phyloP scores from a whole-genome alignment of 2,113 vertebrate genomes.

The Rhea americana region DNA sequence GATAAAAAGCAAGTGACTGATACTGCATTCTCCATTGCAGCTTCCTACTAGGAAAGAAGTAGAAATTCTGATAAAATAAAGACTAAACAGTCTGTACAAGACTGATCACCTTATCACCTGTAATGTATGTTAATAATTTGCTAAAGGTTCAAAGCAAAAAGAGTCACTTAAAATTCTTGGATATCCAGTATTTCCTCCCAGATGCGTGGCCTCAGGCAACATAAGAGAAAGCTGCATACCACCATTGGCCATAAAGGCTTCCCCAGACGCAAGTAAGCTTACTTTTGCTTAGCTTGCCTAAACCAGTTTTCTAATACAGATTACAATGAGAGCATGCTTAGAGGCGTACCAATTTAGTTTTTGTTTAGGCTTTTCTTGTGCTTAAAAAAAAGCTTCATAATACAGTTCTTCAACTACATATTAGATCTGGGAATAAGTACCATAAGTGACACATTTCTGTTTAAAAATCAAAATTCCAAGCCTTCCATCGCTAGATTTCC shows the following conservation, averaged over 20 bases:
- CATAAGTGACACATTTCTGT: rapidly evolving
- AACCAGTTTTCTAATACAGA: neutral
- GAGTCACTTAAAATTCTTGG: neutral
- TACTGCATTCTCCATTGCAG: conserved; percentile 61
- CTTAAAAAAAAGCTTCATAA: neutral
- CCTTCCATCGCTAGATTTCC: neutral
- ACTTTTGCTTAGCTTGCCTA: neutral
- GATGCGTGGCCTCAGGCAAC: neutral
- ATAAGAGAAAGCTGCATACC: neutral
- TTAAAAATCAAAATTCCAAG: neutral
- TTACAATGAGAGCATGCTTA: neutral
- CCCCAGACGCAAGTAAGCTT: neutral
- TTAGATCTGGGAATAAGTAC: rapidly evolving
- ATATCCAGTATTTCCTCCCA: neutral
- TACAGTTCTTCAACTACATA: neutral
- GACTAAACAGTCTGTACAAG: neutral
- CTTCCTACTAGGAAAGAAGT: conserved; percentile 21
- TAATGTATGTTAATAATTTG: rapidly evolving
- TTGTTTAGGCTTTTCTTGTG: rapidly evolving
- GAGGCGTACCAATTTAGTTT: too few species aligned
- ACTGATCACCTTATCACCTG: rapidly evolving
- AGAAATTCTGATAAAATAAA: neutral
- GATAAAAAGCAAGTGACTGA: conserved; percentile 51
- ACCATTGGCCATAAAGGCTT: neutral
- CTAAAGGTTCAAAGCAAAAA: neutral